Conservation (phyloP, 2,888 invertebrate genomes). For the Chrysodeixis includens region DNA sequence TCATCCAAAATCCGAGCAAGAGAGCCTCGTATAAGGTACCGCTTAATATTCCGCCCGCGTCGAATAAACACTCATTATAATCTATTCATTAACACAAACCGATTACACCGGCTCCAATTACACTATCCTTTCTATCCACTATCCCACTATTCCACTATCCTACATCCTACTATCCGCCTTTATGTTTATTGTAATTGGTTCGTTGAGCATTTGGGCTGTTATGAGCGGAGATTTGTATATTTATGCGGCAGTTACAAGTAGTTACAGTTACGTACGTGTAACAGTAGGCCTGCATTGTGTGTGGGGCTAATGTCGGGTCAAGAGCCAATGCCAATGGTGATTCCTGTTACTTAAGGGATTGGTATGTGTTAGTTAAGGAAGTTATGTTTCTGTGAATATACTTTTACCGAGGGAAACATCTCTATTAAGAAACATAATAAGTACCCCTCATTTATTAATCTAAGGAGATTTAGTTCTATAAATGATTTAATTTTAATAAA, state of each 20-base stretch:
- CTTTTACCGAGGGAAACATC: no score
- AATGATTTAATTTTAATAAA: no score
- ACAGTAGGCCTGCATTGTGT: not conserved
- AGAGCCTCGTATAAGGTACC: constrained; percentile 12
- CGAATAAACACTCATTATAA: constrained; percentile 48
- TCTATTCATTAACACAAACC: constrained; percentile 53
- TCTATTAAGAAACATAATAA: no score
- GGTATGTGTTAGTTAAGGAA: not conserved
- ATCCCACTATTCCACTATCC: not conserved
- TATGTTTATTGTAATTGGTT: constrained; percentile 7
- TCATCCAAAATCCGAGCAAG: not conserved
- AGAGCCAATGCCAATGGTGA: not conserved
- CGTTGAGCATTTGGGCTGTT: constrained; percentile 4
- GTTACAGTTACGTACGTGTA: not conserved
- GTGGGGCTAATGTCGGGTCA: not conserved
- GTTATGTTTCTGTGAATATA: no score
- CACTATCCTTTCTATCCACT: constrained; percentile 20
- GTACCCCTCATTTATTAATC: no score
- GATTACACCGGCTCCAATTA: constrained; percentile 44
- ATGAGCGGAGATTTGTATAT: constrained; percentile 6
- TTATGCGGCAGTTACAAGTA: not conserved
- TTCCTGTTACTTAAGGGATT: not conserved
- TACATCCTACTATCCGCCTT: not conserved
- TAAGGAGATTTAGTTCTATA: no score
- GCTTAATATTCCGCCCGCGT: constrained; percentile 36